Evolutionary conservation across 2,888 invertebrate genomes (phyloP).

Genomic region (Rhopalosiphum nymphaeae): DNA sequence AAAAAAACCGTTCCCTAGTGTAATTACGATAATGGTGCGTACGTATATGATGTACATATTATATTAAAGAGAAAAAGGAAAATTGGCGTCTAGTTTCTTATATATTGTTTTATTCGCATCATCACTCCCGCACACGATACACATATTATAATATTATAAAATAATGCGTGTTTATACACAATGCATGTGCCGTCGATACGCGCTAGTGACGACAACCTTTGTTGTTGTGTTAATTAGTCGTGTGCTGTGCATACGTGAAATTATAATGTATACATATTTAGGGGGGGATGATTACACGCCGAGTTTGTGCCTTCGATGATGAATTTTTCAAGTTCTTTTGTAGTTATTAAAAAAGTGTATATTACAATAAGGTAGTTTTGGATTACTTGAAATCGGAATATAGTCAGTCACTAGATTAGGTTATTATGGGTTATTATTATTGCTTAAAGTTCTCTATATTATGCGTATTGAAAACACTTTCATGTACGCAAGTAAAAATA

Average conservation of each 20-base stretch:
- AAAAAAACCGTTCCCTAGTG: not conserved
- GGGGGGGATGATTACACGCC: not conserved
- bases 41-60: not conserved
- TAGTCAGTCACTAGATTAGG: not conserved
- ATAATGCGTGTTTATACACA: not conserved
- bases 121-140: not conserved
- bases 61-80: not conserved
- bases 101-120: not conserved
- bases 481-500: not conserved
- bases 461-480: no score
- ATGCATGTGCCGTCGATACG: not conserved
- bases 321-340: not conserved
- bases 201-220: not conserved
- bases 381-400: not conserved
- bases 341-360: not conserved
- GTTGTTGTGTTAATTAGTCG: slow-evolving; percentile 50
- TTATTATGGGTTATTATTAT: not conserved
- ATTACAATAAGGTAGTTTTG: not conserved
- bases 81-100: slow-evolving; percentile 41
- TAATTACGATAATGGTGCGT: slow-evolving; percentile 26
- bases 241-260: not conserved
- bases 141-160: slow-evolving; percentile 1
- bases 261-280: not conserved
- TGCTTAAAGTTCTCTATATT: not conserved
- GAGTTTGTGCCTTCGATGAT: not conserved